Percentiles rank a stretch among this genome's conserved stretches.
Conservation (phyloP, 2,113 vertebrate species). For the Coturnix japonica region DNA sequence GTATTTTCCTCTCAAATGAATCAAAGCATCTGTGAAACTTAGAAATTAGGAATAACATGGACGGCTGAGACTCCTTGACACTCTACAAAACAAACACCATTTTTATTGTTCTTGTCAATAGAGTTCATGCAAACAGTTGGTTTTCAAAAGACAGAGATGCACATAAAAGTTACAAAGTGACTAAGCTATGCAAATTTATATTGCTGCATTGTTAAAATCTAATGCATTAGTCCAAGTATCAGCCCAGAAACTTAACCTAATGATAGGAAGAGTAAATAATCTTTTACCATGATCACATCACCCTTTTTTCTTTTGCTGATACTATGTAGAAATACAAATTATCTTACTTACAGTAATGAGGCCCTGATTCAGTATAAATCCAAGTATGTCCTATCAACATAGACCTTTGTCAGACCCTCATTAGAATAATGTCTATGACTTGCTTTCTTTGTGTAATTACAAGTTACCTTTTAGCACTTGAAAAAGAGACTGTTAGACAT, state of each 20-base stretch:
- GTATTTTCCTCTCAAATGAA: background rate
- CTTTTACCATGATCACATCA: background rate
- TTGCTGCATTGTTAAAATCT: background rate
- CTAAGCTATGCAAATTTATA: background rate
- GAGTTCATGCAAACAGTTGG: background rate
- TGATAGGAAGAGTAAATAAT: background rate
- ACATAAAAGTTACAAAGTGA: background rate
- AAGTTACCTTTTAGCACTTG: background rate
- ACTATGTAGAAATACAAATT: background rate
- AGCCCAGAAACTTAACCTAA: background rate
- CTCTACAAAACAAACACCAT: background rate
- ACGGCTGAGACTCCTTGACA: background rate
- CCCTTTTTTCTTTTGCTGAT: background rate
- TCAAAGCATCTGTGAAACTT: background rate
- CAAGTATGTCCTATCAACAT: background rate
- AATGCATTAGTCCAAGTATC: background rate
- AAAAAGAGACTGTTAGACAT: accelerated
- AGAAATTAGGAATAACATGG: background rate
- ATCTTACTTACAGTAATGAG: background rate
- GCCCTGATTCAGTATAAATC: background rate
- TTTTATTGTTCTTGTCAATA: background rate
- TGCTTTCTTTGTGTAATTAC: background rate
- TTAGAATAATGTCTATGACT: background rate
- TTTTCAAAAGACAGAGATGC: background rate
- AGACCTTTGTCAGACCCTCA: background rate